Evolutionary conservation across 1,140 invertebrate species (phyloP).

Genomic region (Drosophila elegans): DNA sequence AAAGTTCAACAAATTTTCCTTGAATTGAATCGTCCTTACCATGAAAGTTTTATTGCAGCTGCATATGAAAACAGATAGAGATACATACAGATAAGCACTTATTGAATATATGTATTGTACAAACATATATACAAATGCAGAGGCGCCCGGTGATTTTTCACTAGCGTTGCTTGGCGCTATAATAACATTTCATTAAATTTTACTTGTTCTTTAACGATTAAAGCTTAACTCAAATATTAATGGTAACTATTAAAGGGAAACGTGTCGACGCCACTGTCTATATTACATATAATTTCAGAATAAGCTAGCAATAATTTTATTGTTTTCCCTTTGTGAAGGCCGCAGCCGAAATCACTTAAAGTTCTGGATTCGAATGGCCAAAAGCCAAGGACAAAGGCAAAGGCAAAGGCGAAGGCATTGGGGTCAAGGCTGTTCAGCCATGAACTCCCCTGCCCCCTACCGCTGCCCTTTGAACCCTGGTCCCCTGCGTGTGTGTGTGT

Average conservation of each 20-base stretch:
- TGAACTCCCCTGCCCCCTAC: background rate
- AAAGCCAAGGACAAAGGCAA: conserved; percentile 24
- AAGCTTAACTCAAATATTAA: no score
- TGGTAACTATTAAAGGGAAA: background rate
- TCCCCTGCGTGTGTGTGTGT: conserved; percentile 3
- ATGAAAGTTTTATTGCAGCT: conserved; percentile 22
- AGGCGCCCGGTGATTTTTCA: background rate
- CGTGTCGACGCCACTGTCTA: background rate
- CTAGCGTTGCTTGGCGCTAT: background rate
- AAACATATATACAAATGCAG: background rate
- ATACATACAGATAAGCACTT: background rate
- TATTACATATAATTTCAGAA: conserved; percentile 12
- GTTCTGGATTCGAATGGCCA: conserved; percentile 33
- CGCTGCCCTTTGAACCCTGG: background rate
- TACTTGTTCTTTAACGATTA: no score
- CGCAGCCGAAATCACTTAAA: conserved; percentile 40
- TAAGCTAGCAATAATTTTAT: conserved; percentile 32
- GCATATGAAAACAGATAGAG: conserved; percentile 16
- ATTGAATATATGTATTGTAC: background rate
- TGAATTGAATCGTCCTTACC: conserved; percentile 19
- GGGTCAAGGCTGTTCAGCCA: conserved; percentile 41
- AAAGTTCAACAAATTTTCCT: background rate
- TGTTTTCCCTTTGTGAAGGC: conserved; percentile 21
- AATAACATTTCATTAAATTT: background rate
- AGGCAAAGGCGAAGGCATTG: conserved; percentile 30